Evolutionary conservation across 2,797 vertebrate species (phyloP).

Genomic region (Oreochromis mossambicus): DNA sequence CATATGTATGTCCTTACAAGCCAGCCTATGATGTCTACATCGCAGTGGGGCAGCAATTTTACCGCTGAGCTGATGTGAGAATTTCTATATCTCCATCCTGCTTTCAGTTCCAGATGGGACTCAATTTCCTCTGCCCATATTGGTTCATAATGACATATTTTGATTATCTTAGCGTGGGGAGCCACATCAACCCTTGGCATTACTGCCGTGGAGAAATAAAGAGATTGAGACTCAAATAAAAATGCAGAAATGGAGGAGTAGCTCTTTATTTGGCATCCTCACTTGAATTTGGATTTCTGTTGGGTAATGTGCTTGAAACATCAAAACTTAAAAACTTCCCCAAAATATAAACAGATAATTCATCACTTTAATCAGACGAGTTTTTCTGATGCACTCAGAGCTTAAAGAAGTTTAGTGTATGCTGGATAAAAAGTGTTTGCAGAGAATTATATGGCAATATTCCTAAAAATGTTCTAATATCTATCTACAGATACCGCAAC

Average conservation of each 20-base stretch:
- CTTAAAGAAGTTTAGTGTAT: accelerated
- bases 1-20: constrained; percentile 8
- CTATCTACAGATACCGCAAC: background rate
- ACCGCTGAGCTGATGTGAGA: constrained; percentile 39
- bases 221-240: constrained; percentile 7
- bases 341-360: background rate
- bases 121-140: constrained; percentile 28
- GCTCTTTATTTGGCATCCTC: background rate
- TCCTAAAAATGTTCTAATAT: background rate
- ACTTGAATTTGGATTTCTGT: background rate
- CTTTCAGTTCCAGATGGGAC: constrained; percentile 43
- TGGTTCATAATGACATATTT: constrained; percentile 48
- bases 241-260: background rate
- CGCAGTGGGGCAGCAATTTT: constrained; percentile 36
- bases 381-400: background rate
- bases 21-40: constrained; percentile 22
- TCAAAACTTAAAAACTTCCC: background rate
- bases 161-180: constrained; percentile 39
- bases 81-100: constrained; percentile 40
- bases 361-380: background rate
- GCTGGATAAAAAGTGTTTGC: background rate
- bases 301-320: background rate
- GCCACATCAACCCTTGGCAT: constrained; percentile 8
- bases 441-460: background rate
- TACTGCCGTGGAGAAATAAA: constrained; percentile 17